Base-by-base conservation (phyloP, 2,797 vertebrate species). In the Bryconaethiops microstoma region DNA sequence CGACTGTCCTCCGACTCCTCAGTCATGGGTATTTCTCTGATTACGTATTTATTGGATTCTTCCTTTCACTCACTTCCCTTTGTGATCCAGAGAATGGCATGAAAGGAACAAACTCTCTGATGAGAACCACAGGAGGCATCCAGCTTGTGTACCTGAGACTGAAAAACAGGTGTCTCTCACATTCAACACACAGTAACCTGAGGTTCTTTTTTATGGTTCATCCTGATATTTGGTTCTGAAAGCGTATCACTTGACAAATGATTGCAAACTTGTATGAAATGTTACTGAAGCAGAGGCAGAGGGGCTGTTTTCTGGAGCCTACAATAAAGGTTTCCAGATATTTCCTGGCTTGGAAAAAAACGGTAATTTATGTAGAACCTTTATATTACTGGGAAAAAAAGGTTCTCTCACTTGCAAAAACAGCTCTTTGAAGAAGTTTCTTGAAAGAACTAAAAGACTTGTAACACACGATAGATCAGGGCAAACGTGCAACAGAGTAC, bases 401-500 rank as follows among this genome's bases (percentile, higher is more conserved):
- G 29, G 29, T 1, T 29, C 29, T 29, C 29, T 29, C 29, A 29
- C 29, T 29, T 29, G 29, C 29, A 29, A 29, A 29, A 29, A 29
- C 29, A 29, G 29, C 29, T 29, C 29, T 29, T 29, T 29, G 29
- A 29, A 29, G 29, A 29, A 29, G 29, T 29, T 29, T 29, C 29
- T 29, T 29, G 29, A 29, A 29, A 29, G 29, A 29, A 29, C 29
- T 29, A 29, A 29, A 29, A 29, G 1, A 29, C 62, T 17, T 64
- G 29, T 39, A 59, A 52, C 64, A 60, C 76, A 89, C 86, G 87
- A 86, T 79, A 82, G 73, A 54, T 63, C 76, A 78, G 29, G 77
- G 70, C 69, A 79, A 82, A 85, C 62, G 68, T 79, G 48, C 60
- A 80, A 83, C 85, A 90, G 74, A 21, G 72, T 68, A 83, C 90